Conservation (phyloP, 1,140 invertebrate genomes). For the Magallana ariakensis region DNA sequence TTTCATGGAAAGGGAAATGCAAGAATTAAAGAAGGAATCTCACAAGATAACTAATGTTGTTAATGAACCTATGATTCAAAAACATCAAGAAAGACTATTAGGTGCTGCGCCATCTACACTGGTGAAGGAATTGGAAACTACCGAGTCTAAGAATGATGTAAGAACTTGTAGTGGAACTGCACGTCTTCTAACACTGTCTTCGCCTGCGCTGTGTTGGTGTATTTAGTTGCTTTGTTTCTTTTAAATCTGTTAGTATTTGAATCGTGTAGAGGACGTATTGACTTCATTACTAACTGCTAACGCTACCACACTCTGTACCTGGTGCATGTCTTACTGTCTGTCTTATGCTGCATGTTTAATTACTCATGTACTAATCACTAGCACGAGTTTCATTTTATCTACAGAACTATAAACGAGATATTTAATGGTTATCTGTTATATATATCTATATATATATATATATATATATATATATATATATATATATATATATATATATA, state of each 20-base stretch:
- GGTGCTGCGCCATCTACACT: background rate
- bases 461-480: no score
- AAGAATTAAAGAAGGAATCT: background rate
- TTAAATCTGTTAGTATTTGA: background rate
- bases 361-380: no score
- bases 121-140: background rate
- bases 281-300: background rate
- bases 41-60: background rate
- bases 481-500: no score
- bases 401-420: no score
- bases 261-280: background rate
- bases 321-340: background rate
- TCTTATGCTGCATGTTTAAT: background rate
- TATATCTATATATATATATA: no score
- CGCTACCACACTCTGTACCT: background rate
- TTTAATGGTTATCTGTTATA: no score
- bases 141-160: background rate
- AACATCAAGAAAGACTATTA: background rate
- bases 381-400: no score
- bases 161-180: background rate
- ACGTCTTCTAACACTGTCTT: background rate
- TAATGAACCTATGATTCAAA: conserved; percentile 1
- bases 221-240: background rate
- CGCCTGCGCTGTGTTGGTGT: background rate
- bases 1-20: background rate